Base-by-base conservation (phyloP, 2,113 vertebrate genomes). In the Plectropomus leopardus region DNA sequence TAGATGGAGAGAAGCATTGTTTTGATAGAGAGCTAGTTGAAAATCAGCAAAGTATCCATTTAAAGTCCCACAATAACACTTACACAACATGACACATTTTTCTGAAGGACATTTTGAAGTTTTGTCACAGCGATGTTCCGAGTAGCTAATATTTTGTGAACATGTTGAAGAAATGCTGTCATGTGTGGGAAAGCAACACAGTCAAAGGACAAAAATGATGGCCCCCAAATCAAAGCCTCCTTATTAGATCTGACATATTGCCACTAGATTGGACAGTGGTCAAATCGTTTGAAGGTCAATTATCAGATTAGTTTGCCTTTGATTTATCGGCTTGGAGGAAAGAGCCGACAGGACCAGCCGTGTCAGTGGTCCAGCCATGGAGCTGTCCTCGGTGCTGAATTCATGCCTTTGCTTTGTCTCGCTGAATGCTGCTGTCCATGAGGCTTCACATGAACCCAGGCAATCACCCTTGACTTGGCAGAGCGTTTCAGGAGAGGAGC, bases 251-350 rank as follows among this genome's bases (percentile, higher is more conserved):
- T 54, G 86, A 82, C 54, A 74, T 83, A 65, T 86, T 69, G 53
- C 26, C 57, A 76, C 24, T 16, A 51, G 69, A 90, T 71, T 69
- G 80, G 87, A 83, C 68, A 70, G 74, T n/a, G 26, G 76, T 71
- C 79, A 85, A 83, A 78, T 91, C 82, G 80, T 84, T 79, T 79
- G 65, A 87, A 90, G 88, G 83, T 90, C 88, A 91, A 66, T 91
- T 79, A 83, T 87, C 78, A 61, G 81, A 90, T 90, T 85, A 89
- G 61, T 24, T 34, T 69, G 59, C 47, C 68, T 83, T 86, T 76
- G 82, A 89, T 89, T 76, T 90, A 90, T 92, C 65, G 76, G 90
- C 86, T 82, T 15, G 64, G 61, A 82, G 74, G 72, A 80, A 86
- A 80, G 67, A 73, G 85, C 78, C 87, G 79, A 91, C 84, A 81